phyloP scores from a whole-genome alignment of 2,113 vertebrate genomes.

The Pampusana beccarii region DNA sequence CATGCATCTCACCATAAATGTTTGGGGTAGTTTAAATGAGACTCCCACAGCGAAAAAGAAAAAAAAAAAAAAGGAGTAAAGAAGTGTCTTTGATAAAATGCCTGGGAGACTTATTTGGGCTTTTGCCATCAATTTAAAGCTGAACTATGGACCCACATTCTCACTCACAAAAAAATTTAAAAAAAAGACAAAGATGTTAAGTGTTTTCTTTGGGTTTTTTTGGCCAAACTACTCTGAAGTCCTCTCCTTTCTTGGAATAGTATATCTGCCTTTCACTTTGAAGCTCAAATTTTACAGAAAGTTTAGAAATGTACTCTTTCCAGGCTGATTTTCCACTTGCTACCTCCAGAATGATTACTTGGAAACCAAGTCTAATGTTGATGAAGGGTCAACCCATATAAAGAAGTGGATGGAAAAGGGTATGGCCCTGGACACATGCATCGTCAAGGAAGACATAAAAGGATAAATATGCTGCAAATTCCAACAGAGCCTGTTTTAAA shows the following conservation, averaged over 20 bases:
- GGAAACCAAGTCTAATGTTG: not conserved
- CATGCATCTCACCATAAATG: not conserved
- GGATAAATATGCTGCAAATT: not conserved
- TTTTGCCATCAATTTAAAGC: not conserved
- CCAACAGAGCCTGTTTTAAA: not conserved
- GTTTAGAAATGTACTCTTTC: not conserved
- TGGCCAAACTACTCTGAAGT: not conserved
- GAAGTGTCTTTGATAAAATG: not conserved
- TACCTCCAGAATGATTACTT: not conserved
- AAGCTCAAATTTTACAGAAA: not conserved
- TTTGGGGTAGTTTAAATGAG: not conserved
- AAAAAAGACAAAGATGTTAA: not conserved
- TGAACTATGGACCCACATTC: not conserved
- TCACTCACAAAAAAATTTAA: not conserved
- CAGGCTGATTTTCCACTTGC: not conserved
- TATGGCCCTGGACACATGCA: accelerated
- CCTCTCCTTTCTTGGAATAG: not conserved
- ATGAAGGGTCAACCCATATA: not conserved
- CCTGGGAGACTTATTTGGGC: not conserved
- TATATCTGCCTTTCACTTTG: not conserved
- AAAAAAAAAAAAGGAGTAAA: not conserved
- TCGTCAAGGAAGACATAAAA: not conserved
- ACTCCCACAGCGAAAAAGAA: not conserved
- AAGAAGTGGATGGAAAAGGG: not conserved
- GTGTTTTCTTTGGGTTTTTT: not conserved